These are phyloP conservation scores for Mya arenaria DNA, from an alignment of 1,140 invertebrate species.

Conservation along the genomic window DNA sequence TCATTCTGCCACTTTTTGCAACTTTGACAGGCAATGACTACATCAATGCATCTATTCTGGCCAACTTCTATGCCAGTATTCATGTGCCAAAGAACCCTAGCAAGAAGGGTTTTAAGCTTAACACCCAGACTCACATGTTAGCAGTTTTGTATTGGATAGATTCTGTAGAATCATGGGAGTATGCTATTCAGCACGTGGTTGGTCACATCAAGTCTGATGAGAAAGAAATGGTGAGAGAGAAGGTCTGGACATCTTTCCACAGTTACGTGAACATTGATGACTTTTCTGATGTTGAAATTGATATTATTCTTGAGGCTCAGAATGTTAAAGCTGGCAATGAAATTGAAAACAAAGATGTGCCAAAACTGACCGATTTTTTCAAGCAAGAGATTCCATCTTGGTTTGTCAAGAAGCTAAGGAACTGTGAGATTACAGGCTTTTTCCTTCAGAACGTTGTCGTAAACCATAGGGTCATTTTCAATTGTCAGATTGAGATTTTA, in stretches of 20 bases:
- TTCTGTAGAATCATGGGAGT: constrained; percentile 84
- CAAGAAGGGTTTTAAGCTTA: constrained; percentile 70
- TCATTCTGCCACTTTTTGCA: constrained; percentile 89
- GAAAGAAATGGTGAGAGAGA: constrained; percentile 59
- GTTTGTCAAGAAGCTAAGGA: constrained; percentile 85
- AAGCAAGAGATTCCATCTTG: constrained; percentile 82
- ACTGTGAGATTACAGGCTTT: constrained; percentile 83
- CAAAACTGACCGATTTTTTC: constrained; percentile 58
- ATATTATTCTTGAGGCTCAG: constrained; percentile 3
- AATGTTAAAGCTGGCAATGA: background rate
- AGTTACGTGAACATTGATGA: constrained; percentile 59
- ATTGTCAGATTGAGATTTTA: constrained; percentile 89
- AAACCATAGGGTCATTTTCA: constrained; percentile 86
- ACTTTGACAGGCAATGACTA: constrained; percentile 94
- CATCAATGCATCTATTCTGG: constrained; percentile 86
- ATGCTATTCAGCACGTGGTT: constrained; percentile 85
- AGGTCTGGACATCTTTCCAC: constrained; percentile 66
- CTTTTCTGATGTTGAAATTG: constrained; percentile 39
- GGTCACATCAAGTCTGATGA: constrained; percentile 65
- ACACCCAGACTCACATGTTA: constrained; percentile 85
- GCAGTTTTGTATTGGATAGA: constrained; percentile 88
- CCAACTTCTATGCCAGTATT: constrained; percentile 86
- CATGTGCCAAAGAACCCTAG: constrained; percentile 82
- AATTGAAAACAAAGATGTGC: background rate
- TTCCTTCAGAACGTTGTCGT: constrained; percentile 87